Conservation (phyloP, 2,113 vertebrate genomes). For the Perca flavescens region DNA sequence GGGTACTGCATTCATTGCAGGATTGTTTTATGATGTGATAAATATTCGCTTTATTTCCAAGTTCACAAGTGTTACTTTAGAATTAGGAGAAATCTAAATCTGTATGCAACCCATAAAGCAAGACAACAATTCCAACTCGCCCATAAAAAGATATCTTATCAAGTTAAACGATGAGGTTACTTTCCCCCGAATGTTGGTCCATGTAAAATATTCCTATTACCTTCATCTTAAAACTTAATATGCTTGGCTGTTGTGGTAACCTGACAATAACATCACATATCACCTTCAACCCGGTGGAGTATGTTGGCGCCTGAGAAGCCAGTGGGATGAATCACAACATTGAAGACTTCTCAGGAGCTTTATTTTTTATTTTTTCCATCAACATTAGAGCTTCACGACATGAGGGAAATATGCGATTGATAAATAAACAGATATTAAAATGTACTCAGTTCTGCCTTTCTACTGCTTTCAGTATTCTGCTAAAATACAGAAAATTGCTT, state of each 20-base stretch:
- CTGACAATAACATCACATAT: neutral
- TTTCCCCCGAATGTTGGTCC: neutral
- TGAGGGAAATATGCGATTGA: too few relatives aligned
- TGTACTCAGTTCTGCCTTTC: too few relatives aligned
- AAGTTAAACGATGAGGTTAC: neutral
- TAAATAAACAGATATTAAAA: too few relatives aligned
- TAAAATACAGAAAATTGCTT: too few relatives aligned
- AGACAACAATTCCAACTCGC: neutral
- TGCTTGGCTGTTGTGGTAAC: neutral
- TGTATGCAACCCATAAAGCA: neutral
- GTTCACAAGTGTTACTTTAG: neutral
- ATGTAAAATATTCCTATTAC: neutral
- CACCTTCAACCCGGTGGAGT: neutral
- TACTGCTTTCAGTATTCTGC: too few relatives aligned
- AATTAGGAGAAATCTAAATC: neutral
- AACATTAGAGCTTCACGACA: too few relatives aligned
- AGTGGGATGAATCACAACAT: neutral
- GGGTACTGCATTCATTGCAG: neutral
- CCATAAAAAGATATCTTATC: neutral
- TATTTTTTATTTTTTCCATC: neutral
- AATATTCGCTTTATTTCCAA: neutral
- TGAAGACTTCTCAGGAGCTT: neutral
- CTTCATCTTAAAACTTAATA: neutral
- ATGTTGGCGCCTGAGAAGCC: neutral
- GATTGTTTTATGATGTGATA: neutral